Percentiles rank a stretch among this genome's conserved stretches.
phyloP scores from a whole-genome alignment of 2,888 invertebrate species.

The Dicyrtoma fusca region DNA sequence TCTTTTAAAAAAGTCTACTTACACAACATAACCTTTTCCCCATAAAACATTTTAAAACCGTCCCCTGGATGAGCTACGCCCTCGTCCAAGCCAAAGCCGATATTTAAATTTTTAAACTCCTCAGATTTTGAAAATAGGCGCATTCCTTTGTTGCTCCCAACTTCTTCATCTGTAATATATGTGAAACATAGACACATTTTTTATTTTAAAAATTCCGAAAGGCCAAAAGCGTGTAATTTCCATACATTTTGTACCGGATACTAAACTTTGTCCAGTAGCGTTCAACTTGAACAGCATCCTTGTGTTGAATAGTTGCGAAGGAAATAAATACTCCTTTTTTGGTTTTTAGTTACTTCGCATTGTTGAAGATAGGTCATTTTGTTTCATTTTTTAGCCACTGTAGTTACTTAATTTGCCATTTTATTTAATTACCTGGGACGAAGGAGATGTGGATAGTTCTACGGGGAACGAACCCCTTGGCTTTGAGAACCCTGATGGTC shows the following conservation, averaged over 20 bases:
- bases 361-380: too few species aligned
- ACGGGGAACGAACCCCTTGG: constrained; percentile 63
- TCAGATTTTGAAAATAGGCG: constrained; percentile 71
- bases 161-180: constrained; percentile 87
- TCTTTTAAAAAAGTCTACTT: constrained; percentile 60
- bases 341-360: too few species aligned
- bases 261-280: too few species aligned
- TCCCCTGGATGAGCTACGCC: constrained; percentile 75
- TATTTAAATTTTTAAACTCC: constrained; percentile 76
- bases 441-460: constrained; percentile 73
- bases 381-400: background rate
- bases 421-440: constrained; percentile 66
- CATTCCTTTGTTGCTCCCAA: constrained; percentile 83
- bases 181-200: constrained; percentile 36
- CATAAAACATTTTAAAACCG: constrained; percentile 71
- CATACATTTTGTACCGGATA: too few species aligned
- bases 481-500: constrained; percentile 68
- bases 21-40: constrained; percentile 84
- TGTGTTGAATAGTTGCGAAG: too few species aligned
- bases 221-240: too few species aligned
- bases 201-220: too few species aligned
- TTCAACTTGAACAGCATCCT: too few species aligned
- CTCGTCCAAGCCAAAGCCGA: constrained; percentile 86
- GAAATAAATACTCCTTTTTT: too few species aligned
- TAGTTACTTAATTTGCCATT: background rate